Percentiles rank a stretch among this genome's conserved stretches.
phyloP scores from a whole-genome alignment of 2,888 invertebrate species.

The Ormyrus thymus region DNA sequence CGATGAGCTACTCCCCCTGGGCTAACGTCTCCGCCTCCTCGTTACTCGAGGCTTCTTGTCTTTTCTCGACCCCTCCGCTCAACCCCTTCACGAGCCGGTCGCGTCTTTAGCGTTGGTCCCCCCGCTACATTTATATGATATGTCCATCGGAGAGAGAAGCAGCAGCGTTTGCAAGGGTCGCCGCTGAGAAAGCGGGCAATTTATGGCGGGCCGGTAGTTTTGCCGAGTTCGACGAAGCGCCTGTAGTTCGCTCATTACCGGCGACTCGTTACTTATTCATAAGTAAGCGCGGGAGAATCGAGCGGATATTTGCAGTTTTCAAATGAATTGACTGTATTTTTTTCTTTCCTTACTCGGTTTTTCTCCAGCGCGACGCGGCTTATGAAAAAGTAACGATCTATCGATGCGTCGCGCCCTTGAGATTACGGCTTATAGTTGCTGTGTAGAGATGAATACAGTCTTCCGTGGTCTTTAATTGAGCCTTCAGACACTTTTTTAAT shows the following conservation, averaged over 20 bases:
- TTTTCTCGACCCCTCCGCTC: background rate
- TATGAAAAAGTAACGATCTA: no score
- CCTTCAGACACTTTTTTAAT: background rate
- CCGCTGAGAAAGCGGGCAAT: conserved; percentile 11
- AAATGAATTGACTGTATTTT: background rate
- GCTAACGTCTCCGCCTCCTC: background rate
- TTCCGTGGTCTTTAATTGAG: conserved; percentile 7
- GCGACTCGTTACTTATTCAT: background rate
- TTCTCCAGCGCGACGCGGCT: background rate
- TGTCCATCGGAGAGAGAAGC: background rate
- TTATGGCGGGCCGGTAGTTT: conserved; percentile 19
- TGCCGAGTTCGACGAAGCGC: background rate
- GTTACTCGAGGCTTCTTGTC: background rate
- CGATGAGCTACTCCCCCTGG: conserved; percentile 4
- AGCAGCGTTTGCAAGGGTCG: background rate
- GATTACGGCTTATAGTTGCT: background rate
- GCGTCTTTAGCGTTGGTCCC: background rate
- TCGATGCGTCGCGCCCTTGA: no score
- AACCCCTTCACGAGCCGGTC: background rate
- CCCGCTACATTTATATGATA: background rate
- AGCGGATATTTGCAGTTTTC: background rate
- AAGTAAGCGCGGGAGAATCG: no score
- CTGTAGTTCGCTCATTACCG: conserved; percentile 1
- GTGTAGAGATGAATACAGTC: conserved; percentile 1
- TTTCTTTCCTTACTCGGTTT: background rate